Evolutionary conservation across 2,113 vertebrate species (phyloP), one percentile per base, ranked within the genome.

Genomic region (Bubo scandiacus): DNA sequence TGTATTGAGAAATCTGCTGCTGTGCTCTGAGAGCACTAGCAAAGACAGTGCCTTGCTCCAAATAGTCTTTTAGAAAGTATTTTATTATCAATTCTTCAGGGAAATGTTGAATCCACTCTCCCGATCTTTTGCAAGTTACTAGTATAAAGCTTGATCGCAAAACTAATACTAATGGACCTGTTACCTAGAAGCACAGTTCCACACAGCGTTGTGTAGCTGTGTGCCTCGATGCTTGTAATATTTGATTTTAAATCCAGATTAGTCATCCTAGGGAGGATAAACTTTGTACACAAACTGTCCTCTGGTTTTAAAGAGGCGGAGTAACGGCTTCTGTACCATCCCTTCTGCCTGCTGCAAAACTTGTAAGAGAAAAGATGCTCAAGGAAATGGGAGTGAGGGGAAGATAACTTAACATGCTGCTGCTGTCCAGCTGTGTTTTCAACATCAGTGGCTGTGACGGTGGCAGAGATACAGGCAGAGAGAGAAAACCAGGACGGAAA

Each of bases 251-350:
- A 91, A 59, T 71, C 9, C 22, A 26, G 25, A 7, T 70, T 5
- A 12, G 14, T 73, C 45, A 3, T 74, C 42, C 58, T 81, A 42
- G 38, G 45, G n/a, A 90, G 47, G 25, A 22, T 30, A 23, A 61
- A 49, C 18, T 23, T 0, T 0, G 1, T 25, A 2, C 77, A 78
- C 15, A 86, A 61, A 5, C 34, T 57, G 27, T 30, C 47, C 57
- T 55, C 1, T 49, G 68, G 15, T 45, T 89, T 81, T 68, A 52
- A 20, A 82, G 74, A 88, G 32, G 12, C 22, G 15, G 71, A 67
- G 36, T 25, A 49, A 15, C 13, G 34, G 6, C 57, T 91, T 49
- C 38, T 49, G 1, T 47, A 5, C 34, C 23, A 3, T 57, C 79
- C 21, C 43, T 49, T 14, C 61, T 40, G 52, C 73, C 84, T 40